phyloP scores from a whole-genome alignment of 2,797 vertebrate species.

The Cygnus olor region DNA sequence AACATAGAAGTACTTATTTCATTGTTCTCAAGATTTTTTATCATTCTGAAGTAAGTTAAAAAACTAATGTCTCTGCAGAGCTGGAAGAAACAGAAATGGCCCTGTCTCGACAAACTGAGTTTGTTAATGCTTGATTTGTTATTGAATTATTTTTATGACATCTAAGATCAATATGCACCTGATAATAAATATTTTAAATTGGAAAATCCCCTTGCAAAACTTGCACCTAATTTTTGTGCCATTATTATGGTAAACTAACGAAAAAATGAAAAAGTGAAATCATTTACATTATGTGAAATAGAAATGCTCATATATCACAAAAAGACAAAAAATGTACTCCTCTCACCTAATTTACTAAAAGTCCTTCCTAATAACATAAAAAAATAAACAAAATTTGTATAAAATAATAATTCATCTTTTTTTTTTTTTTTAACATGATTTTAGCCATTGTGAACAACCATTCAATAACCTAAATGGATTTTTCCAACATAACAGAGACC shows the following conservation, averaged over 20 bases:
- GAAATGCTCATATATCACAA: not conserved
- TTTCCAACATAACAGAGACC: not conserved
- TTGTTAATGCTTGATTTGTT: not conserved
- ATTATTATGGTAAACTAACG: not conserved
- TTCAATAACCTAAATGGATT: fast-evolving
- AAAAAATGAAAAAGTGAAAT: not conserved
- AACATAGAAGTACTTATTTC: not conserved
- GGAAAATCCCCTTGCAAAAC: not conserved
- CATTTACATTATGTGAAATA: not conserved
- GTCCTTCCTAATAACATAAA: not conserved
- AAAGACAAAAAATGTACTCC: not conserved
- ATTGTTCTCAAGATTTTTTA: not conserved
- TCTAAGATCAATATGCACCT: not conserved
- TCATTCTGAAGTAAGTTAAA: not conserved
- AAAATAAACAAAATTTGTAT: not conserved
- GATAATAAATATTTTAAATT: not conserved
- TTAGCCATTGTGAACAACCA: not conserved
- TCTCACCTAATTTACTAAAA: not conserved
- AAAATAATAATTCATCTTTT: not conserved
- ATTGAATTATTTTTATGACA: not conserved
- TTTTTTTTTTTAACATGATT: not conserved
- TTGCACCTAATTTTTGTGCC: not conserved
- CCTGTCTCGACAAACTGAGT: not conserved
- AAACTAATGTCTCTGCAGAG: not conserved
- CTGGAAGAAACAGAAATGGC: not conserved